phyloP scores from a whole-genome alignment of 2,888 invertebrate genomes.

The Timema cristinae region DNA sequence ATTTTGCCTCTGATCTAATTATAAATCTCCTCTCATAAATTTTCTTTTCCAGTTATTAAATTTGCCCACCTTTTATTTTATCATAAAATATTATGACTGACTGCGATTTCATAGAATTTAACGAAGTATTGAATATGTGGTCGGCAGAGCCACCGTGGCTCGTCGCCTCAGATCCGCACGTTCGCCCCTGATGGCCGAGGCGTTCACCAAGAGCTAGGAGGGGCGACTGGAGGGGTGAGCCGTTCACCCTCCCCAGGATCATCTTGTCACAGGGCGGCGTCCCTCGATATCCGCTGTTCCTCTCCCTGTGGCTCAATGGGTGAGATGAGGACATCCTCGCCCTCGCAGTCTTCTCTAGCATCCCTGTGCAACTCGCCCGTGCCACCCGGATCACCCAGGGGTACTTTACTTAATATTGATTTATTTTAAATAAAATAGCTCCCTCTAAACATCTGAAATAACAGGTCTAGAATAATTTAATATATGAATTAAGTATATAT shows the following conservation, averaged over 20 bases:
- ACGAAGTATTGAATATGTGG: background rate
- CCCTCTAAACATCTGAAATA: background rate
- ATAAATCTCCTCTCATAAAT: too few species aligned
- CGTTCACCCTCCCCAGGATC: constrained; percentile 27
- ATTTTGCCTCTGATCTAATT: too few species aligned
- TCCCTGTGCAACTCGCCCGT: constrained; percentile 24
- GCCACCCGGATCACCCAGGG: constrained; percentile 16
- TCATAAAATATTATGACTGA: too few species aligned
- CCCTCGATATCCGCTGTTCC: constrained; percentile 42
- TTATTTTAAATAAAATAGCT: background rate
- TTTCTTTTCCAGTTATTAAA: too few species aligned
- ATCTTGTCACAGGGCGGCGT: constrained; percentile 22
- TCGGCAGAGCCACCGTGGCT: constrained; percentile 66
- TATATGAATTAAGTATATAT: too few species aligned
- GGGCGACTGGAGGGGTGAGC: constrained; percentile 3
- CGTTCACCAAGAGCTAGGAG: background rate
- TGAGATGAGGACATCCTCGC: constrained; percentile 55
- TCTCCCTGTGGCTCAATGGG: constrained; percentile 41
- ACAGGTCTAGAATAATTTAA: too few species aligned
- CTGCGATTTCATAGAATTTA: too few species aligned
- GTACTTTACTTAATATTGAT: background rate
- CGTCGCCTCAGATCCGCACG: constrained; percentile 78
- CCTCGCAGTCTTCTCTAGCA: constrained; percentile 51
- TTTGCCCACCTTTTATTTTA: too few species aligned
- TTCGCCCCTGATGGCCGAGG: constrained; percentile 74